Percentiles rank a stretch among this genome's conserved stretches.
Conservation (phyloP, 1,140 invertebrate species). For the Drosophila erecta region DNA sequence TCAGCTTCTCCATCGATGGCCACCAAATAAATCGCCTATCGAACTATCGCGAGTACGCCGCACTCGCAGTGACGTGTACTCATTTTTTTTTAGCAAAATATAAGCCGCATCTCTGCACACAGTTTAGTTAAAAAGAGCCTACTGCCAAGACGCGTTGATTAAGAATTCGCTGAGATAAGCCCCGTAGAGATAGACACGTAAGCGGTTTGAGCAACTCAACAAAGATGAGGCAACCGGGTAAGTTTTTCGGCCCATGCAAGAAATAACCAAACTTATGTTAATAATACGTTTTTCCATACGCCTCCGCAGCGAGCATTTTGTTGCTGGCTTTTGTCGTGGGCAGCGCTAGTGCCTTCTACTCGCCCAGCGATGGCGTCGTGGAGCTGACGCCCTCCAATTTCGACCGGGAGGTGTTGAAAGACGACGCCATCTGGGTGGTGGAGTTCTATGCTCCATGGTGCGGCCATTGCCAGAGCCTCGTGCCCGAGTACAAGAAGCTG, state of each 20-base stretch:
- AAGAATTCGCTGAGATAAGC: slow-evolving; percentile 11
- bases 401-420: slow-evolving; percentile 92
- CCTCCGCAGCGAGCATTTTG: slow-evolving; percentile 48
- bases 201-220: neutral
- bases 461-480: slow-evolving; percentile 93
- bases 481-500: slow-evolving; percentile 95
- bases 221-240: slow-evolving; percentile 20
- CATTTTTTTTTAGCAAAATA: slow-evolving; percentile 25
- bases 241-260: neutral
- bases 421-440: slow-evolving; percentile 95
- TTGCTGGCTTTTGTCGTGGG: slow-evolving; percentile 50
- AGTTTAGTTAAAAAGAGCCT: neutral
- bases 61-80: slow-evolving; percentile 24
- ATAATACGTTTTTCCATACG: slow-evolving; percentile 12
- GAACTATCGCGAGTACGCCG: slow-evolving; percentile 6
- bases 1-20: neutral
- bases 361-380: slow-evolving; percentile 93
- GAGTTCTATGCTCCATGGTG: slow-evolving; percentile 97
- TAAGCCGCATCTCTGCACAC: slow-evolving; percentile 17
- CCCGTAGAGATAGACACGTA: slow-evolving; percentile 9
- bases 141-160: slow-evolving; percentile 14
- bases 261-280: neutral
- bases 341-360: slow-evolving; percentile 89
- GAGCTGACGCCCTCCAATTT: slow-evolving; percentile 97
- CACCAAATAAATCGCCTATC: neutral